phyloP scores from a whole-genome alignment of 2,888 invertebrate genomes.

The Willowsia nigromaculata region DNA sequence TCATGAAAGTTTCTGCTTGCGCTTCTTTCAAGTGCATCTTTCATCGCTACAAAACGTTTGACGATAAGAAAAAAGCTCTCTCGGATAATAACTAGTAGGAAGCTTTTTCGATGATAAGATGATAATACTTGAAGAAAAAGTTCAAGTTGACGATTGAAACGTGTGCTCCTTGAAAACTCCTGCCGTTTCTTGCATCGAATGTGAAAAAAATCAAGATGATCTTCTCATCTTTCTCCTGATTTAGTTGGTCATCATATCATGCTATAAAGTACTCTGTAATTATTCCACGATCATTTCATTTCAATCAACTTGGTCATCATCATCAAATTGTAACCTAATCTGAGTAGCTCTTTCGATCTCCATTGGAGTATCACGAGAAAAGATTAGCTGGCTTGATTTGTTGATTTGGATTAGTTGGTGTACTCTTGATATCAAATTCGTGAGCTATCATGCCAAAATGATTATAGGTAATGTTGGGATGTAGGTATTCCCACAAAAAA shows the following conservation, averaged over 20 bases:
- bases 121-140: neutral
- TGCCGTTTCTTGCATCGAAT: neutral
- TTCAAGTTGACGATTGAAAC: neutral
- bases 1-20: neutral
- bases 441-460: slow-evolving; percentile 41
- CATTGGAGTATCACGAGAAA: neutral
- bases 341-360: no score
- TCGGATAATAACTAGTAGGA: neutral
- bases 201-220: neutral
- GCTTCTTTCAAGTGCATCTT: neutral
- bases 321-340: neutral
- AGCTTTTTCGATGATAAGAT: neutral
- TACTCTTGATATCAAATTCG: slow-evolving; percentile 4
- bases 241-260: neutral
- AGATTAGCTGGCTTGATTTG: neutral
- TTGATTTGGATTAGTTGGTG: neutral
- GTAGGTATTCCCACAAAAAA: neutral
- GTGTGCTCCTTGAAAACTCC: neutral
- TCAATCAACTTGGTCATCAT: slow-evolving; percentile 16
- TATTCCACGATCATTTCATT: slow-evolving; percentile 40
- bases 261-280: slow-evolving; percentile 26
- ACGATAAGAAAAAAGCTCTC: neutral
- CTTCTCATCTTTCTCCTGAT: neutral
- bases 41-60: neutral
- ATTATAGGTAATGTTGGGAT: neutral